Conservation (phyloP, 2,888 invertebrate genomes). For the Copidosoma aretas region DNA sequence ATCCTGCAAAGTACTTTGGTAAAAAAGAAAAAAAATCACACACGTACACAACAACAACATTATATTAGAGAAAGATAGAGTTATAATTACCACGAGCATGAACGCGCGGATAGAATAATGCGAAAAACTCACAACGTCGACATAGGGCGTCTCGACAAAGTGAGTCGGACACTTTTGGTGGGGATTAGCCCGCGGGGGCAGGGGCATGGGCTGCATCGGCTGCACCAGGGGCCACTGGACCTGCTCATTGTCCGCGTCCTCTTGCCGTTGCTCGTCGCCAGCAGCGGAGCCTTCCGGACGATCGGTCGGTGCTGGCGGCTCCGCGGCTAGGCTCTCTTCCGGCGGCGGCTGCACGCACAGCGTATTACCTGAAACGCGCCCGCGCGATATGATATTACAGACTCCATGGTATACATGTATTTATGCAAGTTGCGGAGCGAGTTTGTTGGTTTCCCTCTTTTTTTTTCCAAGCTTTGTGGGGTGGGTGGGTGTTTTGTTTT, state of each 20-base stretch:
- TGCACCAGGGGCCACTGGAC: conserved; percentile 52
- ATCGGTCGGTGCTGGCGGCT: conserved; percentile 20
- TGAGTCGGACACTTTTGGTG: conserved; percentile 67
- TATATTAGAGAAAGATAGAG: neutral
- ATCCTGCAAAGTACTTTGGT: too few relatives aligned
- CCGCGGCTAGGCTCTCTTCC: conserved; percentile 58
- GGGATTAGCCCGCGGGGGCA: conserved; percentile 46
- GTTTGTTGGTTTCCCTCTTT: neutral
- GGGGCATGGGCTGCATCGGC: conserved; percentile 47
- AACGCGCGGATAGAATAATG: conserved; percentile 45
- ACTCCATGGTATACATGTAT: too few relatives aligned
- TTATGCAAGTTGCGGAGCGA: too few relatives aligned
- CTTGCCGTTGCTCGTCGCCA: neutral
- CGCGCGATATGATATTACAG: conserved; percentile 15
- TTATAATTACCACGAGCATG: conserved; percentile 35
- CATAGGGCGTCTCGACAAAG: conserved; percentile 67
- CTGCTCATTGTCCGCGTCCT: conserved; percentile 21
- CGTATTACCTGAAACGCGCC: conserved; percentile 57
- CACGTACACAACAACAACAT: neutral
- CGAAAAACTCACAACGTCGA: conserved; percentile 50
- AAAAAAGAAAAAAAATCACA: neutral
- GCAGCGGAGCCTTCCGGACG: too few relatives aligned
- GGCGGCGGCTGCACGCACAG: conserved; percentile 63
- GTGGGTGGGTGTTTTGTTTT: too few relatives aligned
- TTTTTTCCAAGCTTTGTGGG: neutral